Evolutionary conservation across 2,797 vertebrate species (phyloP).

Genomic region (Neostethus bicornis): DNA sequence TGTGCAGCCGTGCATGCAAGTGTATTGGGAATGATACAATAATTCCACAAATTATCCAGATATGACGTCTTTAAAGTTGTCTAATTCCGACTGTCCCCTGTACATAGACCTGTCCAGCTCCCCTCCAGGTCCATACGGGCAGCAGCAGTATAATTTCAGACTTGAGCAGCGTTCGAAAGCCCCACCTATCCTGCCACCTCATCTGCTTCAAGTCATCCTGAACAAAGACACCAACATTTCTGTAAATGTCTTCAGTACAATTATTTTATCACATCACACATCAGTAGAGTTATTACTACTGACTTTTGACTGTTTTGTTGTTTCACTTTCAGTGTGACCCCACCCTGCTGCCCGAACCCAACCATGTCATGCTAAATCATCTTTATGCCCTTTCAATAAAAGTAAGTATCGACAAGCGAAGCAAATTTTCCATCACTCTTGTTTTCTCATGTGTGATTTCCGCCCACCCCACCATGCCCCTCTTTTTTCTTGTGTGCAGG

Average conservation of each 20-base stretch:
- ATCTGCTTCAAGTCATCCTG: conserved; percentile 97
- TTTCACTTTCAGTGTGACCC: conserved; percentile 90
- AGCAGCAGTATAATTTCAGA: conserved; percentile 91
- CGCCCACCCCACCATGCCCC: too few species aligned
- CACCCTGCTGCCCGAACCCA: conserved; percentile 94
- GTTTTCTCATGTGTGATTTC: conserved; percentile 6
- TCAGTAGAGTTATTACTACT: neutral
- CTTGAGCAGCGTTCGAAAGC: conserved; percentile 94
- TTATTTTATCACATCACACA: neutral
- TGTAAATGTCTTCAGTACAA: conserved; percentile 75
- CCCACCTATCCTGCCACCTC: conserved; percentile 95
- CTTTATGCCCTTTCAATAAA: conserved; percentile 97
- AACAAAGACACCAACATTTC: conserved; percentile 99
- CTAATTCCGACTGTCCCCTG: conserved; percentile 8
- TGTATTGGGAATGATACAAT: too few species aligned
- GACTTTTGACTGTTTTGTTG: conserved; percentile 3
- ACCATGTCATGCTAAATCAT: conserved; percentile 98
- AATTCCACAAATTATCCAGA: too few species aligned
- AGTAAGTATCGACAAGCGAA: conserved; percentile 72
- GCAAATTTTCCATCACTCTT: neutral
- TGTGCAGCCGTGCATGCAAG: too few species aligned
- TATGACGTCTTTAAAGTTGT: too few species aligned
- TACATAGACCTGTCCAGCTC: conserved; percentile 93
- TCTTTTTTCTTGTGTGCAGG: conserved; percentile 72
- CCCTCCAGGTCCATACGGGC: conserved; percentile 92